Percentiles rank a stretch among this genome's conserved stretches.
phyloP scores from a whole-genome alignment of 1,140 invertebrate genomes.

The Drosophila subobscura region DNA sequence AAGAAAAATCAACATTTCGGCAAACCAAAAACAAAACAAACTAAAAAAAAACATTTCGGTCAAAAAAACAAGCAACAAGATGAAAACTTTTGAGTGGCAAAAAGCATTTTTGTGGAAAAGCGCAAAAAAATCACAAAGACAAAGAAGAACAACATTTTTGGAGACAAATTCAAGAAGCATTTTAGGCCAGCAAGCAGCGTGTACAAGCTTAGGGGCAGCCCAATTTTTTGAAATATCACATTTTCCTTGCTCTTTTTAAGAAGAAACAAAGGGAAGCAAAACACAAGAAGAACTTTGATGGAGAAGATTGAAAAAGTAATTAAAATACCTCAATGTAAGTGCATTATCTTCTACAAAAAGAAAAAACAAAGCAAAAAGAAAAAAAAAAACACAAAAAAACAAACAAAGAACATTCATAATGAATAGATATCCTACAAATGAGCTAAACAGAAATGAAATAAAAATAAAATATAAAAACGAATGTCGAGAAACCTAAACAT shows the following conservation, averaged over 20 bases:
- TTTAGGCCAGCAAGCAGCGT: constrained; percentile 39
- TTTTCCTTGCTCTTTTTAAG: constrained; percentile 27
- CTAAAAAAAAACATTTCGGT: constrained; percentile 33
- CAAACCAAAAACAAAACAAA: constrained; percentile 42
- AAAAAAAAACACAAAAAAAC: constrained; percentile 25
- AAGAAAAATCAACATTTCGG: constrained; percentile 76
- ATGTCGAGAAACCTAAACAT: constrained; percentile 17
- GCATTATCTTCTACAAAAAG: constrained; percentile 77
- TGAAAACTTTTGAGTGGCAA: constrained; percentile 43
- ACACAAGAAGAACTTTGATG: constrained; percentile 52
- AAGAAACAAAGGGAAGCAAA: constrained; percentile 48
- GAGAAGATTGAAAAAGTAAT: constrained; percentile 82
- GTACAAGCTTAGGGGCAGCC: constrained; percentile 48
- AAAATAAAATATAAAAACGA: constrained; percentile 12
- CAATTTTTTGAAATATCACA: constrained; percentile 45
- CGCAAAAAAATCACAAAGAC: constrained; percentile 24
- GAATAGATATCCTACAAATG: constrained; percentile 48
- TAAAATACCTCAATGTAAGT: constrained; percentile 82
- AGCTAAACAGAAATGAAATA: constrained; percentile 32
- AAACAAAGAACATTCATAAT: constrained; percentile 34
- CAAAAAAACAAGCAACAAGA: constrained; percentile 43
- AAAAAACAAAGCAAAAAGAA: constrained; percentile 32
- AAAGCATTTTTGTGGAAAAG: constrained; percentile 26
- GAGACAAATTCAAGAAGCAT: constrained; percentile 32
- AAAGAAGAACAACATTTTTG: constrained; percentile 28